Base-by-base conservation (phyloP, 2,797 vertebrate species). In the Coregonus suidteri region DNA sequence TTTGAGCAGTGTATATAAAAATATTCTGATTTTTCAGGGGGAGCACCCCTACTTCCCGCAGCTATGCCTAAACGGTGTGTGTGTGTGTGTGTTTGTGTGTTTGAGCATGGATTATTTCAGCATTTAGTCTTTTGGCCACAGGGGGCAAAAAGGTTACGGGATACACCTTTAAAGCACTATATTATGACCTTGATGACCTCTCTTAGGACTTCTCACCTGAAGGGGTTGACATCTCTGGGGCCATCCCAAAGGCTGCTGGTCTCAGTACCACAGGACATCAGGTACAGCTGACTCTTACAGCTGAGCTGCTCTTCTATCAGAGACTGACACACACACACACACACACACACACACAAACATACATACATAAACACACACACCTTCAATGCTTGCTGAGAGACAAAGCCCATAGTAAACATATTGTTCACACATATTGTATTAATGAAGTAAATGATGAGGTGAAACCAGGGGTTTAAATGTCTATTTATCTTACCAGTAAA, bases 301-400 rank as follows among this genome's bases (percentile, higher is more conserved):
- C 90, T 87, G 5, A 96, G 84, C 83, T 96, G 95, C 75, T 96
- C 93, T 4, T 95, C 93, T 37, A 94, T 79, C 74, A 96, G 90
- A 76, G 71, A 75, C 95, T 96, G 85, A 7, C 25, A 64, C 59
- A 66, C 64, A 47, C 47, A 54, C 1, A 25, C 25, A 25, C 25
- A 25, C 25, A 64, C 59, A 66, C 64, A 47, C 47, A 54, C 1
- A 25, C 25, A 25, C 25, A 25, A 25, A 25, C 25, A 25, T 25
- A 25, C 25, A 25, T 25, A 14, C 14, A 11, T 70, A 93, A 14
- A 67, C 41, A 53, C 20, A 34, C 41, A 37, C 34, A 52, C 25
- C 25, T 20, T 93, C 86, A 96, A 34, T 34, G 66, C 16, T 69
- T 18, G 51, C 9, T 11, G 5, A 69, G 67, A 18, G 67, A 35